Evolutionary conservation across 2,888 invertebrate genomes (phyloP).

Genomic region (Hirudinaria manillensis): DNA sequence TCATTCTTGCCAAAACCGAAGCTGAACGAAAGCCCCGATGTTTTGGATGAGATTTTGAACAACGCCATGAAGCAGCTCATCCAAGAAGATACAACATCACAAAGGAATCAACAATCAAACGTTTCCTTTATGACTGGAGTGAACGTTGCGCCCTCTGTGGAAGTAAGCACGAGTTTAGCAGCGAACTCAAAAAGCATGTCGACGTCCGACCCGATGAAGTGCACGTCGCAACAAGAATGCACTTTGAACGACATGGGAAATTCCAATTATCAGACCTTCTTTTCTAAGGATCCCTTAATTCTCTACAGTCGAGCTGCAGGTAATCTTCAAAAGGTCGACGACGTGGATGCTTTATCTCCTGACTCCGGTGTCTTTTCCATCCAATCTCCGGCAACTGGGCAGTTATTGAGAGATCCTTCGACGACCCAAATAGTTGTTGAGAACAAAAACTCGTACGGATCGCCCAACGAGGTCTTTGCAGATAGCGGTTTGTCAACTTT

Average conservation of each 20-base stretch:
- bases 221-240: no score
- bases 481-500: background rate
- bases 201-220: no score
- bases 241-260: background rate
- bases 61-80: background rate
- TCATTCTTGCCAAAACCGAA: no score
- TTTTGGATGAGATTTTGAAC: background rate
- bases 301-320: constrained; percentile 10
- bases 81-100: background rate
- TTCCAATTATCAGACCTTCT: background rate
- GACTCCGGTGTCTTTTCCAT: constrained; percentile 25
- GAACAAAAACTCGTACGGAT: background rate
- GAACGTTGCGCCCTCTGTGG: no score
- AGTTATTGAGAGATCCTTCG: background rate
- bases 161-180: no score
- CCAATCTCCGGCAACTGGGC: background rate
- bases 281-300: constrained; percentile 14
- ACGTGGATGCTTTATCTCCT: background rate
- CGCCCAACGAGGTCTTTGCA: background rate
- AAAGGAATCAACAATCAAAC: no score
- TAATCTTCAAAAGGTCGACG: background rate
- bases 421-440: background rate
- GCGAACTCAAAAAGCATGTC: no score
- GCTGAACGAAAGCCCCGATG: background rate
- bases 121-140: no score